Percentiles rank a stretch among this genome's conserved stretches.
Evolutionary conservation across 1,140 invertebrate species (phyloP).

Genomic region (Spodoptera frugiperda): DNA sequence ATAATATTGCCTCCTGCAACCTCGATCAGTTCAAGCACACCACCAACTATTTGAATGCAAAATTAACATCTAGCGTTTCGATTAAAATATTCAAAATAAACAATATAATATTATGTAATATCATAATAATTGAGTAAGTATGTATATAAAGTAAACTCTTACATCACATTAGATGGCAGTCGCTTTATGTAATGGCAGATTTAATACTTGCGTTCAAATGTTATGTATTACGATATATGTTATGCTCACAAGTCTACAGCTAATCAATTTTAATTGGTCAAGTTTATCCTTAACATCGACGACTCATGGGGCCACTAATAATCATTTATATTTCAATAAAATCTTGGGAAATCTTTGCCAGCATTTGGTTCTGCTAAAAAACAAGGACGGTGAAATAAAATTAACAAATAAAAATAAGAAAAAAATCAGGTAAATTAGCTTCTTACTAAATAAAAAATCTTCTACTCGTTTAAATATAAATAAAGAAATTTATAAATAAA

Average conservation of each 20-base stretch:
- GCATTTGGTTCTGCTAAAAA: conserved; percentile 21
- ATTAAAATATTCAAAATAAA: conserved; percentile 41
- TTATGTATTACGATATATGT: conserved; percentile 15
- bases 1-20: neutral
- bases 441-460: conserved; percentile 22
- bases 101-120: conserved; percentile 33
- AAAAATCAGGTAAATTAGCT: conserved; percentile 23
- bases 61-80: conserved; percentile 53
- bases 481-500: conserved; percentile 19
- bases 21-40: conserved; percentile 1
- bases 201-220: conserved; percentile 21
- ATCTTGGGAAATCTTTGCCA: conserved; percentile 6
- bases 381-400: conserved; percentile 16
- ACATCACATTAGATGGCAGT: conserved; percentile 59
- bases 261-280: neutral
- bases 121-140: conserved; percentile 47
- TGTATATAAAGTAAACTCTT: conserved; percentile 51
- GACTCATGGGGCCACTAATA: neutral
- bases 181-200: conserved; percentile 45
- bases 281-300: neutral
- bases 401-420: conserved; percentile 14
- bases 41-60: conserved; percentile 22
- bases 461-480: conserved; percentile 15
- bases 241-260: neutral
- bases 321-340: neutral